Base-by-base conservation (phyloP, 2,797 vertebrate genomes). In the Acrossocheilus wenchowensis region DNA sequence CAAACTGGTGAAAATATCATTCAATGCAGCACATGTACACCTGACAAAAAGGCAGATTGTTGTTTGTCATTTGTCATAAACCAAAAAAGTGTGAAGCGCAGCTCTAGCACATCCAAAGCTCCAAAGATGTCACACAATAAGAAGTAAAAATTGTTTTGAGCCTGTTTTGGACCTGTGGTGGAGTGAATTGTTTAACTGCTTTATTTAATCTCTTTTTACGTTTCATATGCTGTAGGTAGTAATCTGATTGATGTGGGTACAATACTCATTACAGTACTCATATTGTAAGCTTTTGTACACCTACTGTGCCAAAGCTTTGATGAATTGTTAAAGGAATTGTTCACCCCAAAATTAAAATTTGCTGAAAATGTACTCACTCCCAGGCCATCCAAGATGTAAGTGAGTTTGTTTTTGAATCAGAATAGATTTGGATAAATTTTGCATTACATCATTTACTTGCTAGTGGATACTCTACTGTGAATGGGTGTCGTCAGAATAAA, bases 51-150 rank as follows among this genome's bases (percentile, higher is more conserved):
- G 62, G 0, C 30, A 64, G 45, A 30, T 34, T 48, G 14, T 68
- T 84, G 68, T 84, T 66, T 84, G 34, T 69, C 62, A 43, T 57
- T 43, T 84, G 83, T 78, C 36, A 78, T 43, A 9, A 43, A 78
- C 23, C 60, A 77, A 54, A 52, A 78, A 43, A n/a, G 50, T 78
- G 48, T 78, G 36, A 78, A 57, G 50, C 11, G 57, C 34, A 43
- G 74, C 74, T 84, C 36, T 69, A 39, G 62, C 34, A 23, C 62
- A 69, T 78, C 45, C 74, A 78, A 57, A 78, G 74, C 36, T 78
- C 74, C 48, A 21, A 48, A 48, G 26, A 74, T 54, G 74, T 71
- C 75, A 71, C 11, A 52, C 43, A 52, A 2, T 21, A 81, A 85
- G 12, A 84, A 48, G 41, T 64, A 48, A 48, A 45, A 83, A 64